Conservation (phyloP, 2,888 invertebrate species). For the Barypeithes pellucidus region DNA sequence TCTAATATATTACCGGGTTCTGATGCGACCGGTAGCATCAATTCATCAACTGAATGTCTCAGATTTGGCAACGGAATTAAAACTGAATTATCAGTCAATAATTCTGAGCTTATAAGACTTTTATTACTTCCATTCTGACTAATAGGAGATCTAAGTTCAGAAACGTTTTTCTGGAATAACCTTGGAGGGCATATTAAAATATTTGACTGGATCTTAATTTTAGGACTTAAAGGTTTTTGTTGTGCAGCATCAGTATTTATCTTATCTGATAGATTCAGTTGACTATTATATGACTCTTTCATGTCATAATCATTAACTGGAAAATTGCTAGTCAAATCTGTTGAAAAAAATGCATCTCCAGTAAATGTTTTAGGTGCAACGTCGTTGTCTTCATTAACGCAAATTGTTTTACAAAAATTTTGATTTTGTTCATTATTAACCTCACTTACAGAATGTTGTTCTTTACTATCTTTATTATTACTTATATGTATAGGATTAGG, state of each 20-base stretch:
- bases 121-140: slow-evolving; percentile 13
- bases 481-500: not conserved
- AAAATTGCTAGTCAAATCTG: slow-evolving; percentile 13
- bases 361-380: slow-evolving; percentile 2
- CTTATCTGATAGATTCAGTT: not conserved
- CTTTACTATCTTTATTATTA: slow-evolving; percentile 1
- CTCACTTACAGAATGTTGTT: slow-evolving; percentile 2
- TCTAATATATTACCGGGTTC: slow-evolving; percentile 64
- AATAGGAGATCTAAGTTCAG: not conserved
- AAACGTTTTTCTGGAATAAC: not conserved
- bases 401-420: not conserved
- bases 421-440: not conserved
- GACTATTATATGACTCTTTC: not conserved
- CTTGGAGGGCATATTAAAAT: slow-evolving; percentile 46
- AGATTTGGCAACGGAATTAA: slow-evolving; percentile 60
- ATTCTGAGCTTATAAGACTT: slow-evolving; percentile 38
- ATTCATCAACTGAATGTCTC: slow-evolving; percentile 63
- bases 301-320: slow-evolving; percentile 18
- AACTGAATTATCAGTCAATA: slow-evolving; percentile 63
- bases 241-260: not conserved
- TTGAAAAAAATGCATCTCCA: slow-evolving; percentile 8
- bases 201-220: slow-evolving; percentile 48
- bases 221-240: slow-evolving; percentile 13
- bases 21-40: slow-evolving; percentile 64
- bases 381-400: not conserved